Evolutionary conservation across 2,797 vertebrate genomes (phyloP).

Genomic region (Tokudaia muenninki): DNA sequence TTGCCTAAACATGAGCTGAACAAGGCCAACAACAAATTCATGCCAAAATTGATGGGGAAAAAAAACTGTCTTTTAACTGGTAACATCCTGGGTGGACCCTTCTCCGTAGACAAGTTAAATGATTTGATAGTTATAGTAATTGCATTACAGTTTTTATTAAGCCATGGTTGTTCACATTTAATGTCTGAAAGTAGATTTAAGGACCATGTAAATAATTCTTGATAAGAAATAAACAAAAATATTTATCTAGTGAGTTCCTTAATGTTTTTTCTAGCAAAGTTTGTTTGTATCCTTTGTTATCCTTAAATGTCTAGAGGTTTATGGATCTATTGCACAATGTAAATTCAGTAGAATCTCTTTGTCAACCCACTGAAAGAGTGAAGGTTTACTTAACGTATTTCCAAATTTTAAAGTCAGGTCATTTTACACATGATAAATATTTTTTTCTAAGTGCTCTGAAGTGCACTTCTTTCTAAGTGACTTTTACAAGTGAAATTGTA

Average conservation of each 20-base stretch:
- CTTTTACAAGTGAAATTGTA: not conserved
- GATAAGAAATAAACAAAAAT: not conserved
- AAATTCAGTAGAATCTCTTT: not conserved
- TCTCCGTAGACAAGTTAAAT: not conserved
- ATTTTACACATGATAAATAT: not conserved
- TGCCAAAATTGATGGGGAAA: not conserved
- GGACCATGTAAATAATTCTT: slow-evolving; percentile 9
- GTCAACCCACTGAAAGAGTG: not conserved
- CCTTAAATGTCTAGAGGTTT: not conserved
- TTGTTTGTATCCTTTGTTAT: not conserved
- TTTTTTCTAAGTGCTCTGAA: not conserved
- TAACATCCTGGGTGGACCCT: not conserved
- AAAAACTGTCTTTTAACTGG: not conserved
- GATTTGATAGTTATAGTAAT: not conserved
- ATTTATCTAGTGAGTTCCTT: not conserved
- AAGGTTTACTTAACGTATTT: not conserved
- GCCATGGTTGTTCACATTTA: not conserved
- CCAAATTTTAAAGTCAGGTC: not conserved
- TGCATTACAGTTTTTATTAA: slow-evolving; percentile 20
- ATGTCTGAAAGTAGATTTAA: slow-evolving; percentile 15
- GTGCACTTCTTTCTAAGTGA: not conserved
- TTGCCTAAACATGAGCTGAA: not conserved
- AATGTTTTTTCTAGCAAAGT: not conserved
- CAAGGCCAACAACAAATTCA: not conserved
- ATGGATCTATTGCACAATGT: not conserved